Evolutionary conservation across 2,888 invertebrate species (phyloP).

Genomic region (Rhingia rostrata): DNA sequence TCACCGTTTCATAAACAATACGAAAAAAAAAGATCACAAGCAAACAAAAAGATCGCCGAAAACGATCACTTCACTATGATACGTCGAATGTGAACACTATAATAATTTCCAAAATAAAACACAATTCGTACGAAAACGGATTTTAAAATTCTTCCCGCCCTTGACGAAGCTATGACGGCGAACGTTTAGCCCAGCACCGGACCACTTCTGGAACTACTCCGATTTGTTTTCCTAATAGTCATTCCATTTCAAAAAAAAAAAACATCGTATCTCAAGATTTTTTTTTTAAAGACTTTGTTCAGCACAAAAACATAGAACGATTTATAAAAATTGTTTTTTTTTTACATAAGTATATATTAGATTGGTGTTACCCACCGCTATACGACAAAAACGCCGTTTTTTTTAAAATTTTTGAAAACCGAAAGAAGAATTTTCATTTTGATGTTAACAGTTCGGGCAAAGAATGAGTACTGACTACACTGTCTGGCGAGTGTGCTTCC

Average conservation of each 20-base stretch:
- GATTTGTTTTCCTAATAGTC: background rate
- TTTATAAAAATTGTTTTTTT: background rate
- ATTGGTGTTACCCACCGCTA: background rate
- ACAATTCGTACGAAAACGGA: constrained; percentile 22
- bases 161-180: background rate
- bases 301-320: background rate
- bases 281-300: background rate
- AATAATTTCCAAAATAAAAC: constrained; percentile 32
- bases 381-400: constrained; percentile 17
- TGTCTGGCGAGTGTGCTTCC: constrained; percentile 13
- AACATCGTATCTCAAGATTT: background rate
- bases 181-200: background rate
- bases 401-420: constrained; percentile 3
- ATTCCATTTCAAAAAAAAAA: constrained; percentile 6
- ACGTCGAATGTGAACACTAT: constrained; percentile 35
- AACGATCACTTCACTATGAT: constrained; percentile 31
- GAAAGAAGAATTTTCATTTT: background rate
- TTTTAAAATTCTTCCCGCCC: constrained; percentile 26
- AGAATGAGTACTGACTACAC: constrained; percentile 33
- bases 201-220: constrained; percentile 1
- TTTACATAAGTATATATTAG: background rate
- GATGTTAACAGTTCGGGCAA: constrained; percentile 30
- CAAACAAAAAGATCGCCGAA: constrained; percentile 25
- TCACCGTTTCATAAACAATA: constrained; percentile 49
- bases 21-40: constrained; percentile 18